Percentiles rank a stretch among this genome's conserved stretches.
phyloP scores from a whole-genome alignment of 2,113 vertebrate species.

The Centropristis striata region DNA sequence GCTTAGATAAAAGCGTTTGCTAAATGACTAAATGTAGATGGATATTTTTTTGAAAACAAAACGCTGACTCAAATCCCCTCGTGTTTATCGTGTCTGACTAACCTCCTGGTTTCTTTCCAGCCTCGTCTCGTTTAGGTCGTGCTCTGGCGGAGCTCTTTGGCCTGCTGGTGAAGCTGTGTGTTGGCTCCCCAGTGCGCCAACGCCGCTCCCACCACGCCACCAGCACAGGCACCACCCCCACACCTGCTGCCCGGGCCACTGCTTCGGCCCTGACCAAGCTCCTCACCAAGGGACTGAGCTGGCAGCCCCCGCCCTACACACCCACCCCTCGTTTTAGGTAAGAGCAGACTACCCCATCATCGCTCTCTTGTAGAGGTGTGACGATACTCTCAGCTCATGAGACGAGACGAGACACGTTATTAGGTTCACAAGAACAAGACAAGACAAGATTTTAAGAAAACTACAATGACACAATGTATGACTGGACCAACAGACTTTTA shows the following conservation, averaged over 20 bases:
- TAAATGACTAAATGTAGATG: no score
- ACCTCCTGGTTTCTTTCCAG: constrained; percentile 71
- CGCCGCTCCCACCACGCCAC: constrained; percentile 94
- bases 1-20: no score
- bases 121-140: constrained; percentile 92
- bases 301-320: constrained; percentile 95
- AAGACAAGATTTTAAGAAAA: no score
- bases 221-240: constrained; percentile 93
- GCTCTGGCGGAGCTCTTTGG: constrained; percentile 95
- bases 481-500: no score
- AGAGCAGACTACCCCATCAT: constrained; percentile 9
- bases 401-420: no score
- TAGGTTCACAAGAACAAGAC: no score
- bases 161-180: constrained; percentile 93
- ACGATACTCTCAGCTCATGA: no score
- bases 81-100: not conserved
- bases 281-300: constrained; percentile 94
- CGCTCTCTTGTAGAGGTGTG: no score
- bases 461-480: no score
- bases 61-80: rapidly evolving
- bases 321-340: constrained; percentile 95
- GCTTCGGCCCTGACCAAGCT: constrained; percentile 94
- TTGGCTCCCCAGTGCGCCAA: constrained; percentile 94
- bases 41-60: not conserved
- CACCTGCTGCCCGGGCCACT: constrained; percentile 92